Base-by-base conservation (phyloP, 2,113 vertebrate genomes). In the Neotragus moschatus region DNA sequence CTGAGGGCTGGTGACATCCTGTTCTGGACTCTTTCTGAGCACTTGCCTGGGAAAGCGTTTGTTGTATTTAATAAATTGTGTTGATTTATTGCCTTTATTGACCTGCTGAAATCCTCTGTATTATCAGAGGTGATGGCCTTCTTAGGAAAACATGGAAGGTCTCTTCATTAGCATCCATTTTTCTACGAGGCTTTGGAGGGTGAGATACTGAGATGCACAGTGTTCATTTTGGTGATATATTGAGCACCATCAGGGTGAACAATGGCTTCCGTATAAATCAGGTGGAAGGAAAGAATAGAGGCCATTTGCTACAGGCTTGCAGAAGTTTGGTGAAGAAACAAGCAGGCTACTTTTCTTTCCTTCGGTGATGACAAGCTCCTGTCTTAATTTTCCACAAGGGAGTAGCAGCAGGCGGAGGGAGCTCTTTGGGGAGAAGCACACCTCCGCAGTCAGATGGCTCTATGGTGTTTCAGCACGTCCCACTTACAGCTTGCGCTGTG, bases 111-210 rank as follows among this genome's bases (percentile, higher is more conserved):
- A 77, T 93, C 79, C 93, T 95, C 80, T 73, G 70, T 96, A 97
- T 96, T 39, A 98, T 98, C 95, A 98, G 98, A 98, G 98, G 98
- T 98, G 97, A 98, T 88, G 96, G 96, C 90, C 96, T 98, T 98
- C 96, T 98, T 98, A 97, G 80, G 96, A 77, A 15, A 80, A 45
- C 51, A 56, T 15, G 73, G 98, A 98, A 84, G 88, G 0, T 55
- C 33, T 96, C 98, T 98, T 98, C 97, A 98, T 98, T 98, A 98
- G 97, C 97, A 98, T 98, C 97, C 98, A 97, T 98, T 98, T 98
- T 98, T 98, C 98, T 98, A 81, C 94, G 85, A 96, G 96, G 96
- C 97, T 98, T 90, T 96, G 98, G 98, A 98, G 98, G 98, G 93
- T 97, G 97, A 98, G 98, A 98, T 98, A 82, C 87, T 96, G 96